phyloP scores from a whole-genome alignment of 2,113 vertebrate genomes.

The Typhlomys cinereus region DNA sequence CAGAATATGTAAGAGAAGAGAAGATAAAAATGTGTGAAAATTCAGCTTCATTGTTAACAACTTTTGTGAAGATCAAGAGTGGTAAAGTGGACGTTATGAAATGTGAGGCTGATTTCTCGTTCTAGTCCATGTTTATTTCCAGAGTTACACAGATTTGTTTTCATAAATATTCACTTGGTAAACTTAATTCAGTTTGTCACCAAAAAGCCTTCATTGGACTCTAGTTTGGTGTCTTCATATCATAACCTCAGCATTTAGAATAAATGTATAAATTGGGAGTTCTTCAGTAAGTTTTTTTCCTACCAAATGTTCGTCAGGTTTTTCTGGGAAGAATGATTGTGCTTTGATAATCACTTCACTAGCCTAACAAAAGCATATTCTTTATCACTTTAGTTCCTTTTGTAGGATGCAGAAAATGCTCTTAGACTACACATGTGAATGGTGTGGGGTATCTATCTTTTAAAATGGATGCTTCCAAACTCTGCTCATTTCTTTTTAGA shows the following conservation, averaged over 20 bases:
- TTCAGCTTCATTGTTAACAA: slow-evolving; percentile 3
- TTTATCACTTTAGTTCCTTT: not conserved
- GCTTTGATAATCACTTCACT: not conserved
- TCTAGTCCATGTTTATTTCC: not conserved
- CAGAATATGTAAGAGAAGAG: not conserved
- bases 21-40: not conserved
- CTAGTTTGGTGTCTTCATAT: not conserved
- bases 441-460: not conserved
- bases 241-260: not conserved
- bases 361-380: not conserved
- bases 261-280: not conserved
- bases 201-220: not conserved
- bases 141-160: not conserved
- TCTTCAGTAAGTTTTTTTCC: not conserved
- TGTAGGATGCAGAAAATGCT: not conserved
- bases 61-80: slow-evolving; percentile 5
- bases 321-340: not conserved
- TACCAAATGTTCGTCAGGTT: not conserved
- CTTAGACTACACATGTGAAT: not conserved
- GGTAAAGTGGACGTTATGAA: not conserved
- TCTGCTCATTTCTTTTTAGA: not conserved
- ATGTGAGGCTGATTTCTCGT: slow-evolving; percentile 17
- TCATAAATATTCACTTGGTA: not conserved
- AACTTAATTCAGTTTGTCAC: not conserved
- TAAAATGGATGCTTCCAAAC: not conserved